Evolutionary conservation across 2,797 vertebrate species (phyloP).

Genomic region (Anolis apletophallus): DNA sequence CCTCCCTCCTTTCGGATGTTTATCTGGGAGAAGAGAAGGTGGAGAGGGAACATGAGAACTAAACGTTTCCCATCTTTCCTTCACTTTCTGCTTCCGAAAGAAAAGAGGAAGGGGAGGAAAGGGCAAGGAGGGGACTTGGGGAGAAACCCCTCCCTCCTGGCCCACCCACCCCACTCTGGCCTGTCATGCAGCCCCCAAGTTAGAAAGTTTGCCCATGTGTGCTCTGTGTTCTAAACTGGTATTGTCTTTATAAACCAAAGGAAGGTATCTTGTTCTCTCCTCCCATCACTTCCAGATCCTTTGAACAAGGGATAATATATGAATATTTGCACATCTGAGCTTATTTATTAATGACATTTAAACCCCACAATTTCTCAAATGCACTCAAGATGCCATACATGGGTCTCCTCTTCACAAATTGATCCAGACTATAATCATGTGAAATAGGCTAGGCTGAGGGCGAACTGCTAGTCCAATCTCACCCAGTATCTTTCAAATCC

Average conservation of each 20-base stretch:
- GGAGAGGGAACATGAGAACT: too few species aligned
- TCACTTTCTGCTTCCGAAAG: too few species aligned
- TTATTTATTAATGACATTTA: not conserved
- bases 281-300: not conserved
- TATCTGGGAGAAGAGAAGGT: too few species aligned
- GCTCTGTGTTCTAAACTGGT: not conserved
- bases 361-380: not conserved
- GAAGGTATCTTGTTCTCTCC: not conserved
- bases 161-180: too few species aligned
- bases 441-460: not conserved
- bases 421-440: not conserved
- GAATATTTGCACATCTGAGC: not conserved
- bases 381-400: not conserved
- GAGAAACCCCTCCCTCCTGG: too few species aligned
- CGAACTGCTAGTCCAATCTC: not conserved
- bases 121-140: too few species aligned
- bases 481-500: not conserved
- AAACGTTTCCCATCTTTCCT: too few species aligned
- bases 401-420: not conserved
- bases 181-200: too few species aligned
- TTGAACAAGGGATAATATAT: not conserved
- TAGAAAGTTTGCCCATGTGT: too few species aligned
- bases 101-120: too few species aligned
- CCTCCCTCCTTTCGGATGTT: too few species aligned
- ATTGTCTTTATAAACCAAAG: not conserved